A percentile compares a stretch with the other conserved stretches of the same genome.
These are phyloP conservation scores for Eupithecia subfuscata DNA, from an alignment of 2,888 invertebrate genomes.

Conservation along the genomic window DNA sequence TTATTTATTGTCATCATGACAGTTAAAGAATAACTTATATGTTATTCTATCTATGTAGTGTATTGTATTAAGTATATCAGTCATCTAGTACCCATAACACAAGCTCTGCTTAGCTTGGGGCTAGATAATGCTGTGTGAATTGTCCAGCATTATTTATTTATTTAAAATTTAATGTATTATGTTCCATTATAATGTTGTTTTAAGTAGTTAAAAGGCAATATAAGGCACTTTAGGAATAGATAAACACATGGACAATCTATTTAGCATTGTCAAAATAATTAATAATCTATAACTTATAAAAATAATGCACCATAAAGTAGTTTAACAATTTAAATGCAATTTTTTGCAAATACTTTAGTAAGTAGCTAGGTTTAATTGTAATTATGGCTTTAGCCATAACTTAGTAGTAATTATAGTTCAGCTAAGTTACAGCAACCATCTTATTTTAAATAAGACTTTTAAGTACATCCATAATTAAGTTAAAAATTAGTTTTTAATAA, in stretches of 20 bases:
- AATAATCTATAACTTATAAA: neutral
- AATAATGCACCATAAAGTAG: neutral
- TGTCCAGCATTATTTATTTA: no score
- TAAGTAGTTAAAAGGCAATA: neutral
- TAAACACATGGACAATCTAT: neutral
- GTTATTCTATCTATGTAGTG: no score
- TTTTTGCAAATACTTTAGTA: neutral
- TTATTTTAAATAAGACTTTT: neutral
- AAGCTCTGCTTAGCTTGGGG: no score
- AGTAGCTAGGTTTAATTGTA: neutral
- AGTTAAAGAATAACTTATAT: neutral
- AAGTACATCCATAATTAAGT: neutral
- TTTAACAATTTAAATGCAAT: neutral
- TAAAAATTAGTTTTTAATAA: neutral
- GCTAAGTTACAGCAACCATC: neutral
- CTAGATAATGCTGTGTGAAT: no score
- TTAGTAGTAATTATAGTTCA: neutral
- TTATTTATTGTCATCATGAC: neutral
- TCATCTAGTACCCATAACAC: no score
- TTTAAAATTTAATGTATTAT: neutral
- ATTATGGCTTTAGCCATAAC: slow-evolving; percentile 1
- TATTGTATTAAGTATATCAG: no score
- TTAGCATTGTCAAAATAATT: neutral
- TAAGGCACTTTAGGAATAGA: neutral
- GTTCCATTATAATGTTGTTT: neutral